These are phyloP conservation scores for Cryptoleucopteryx plumbea DNA, from an alignment of 2,113 vertebrate species.

Conservation along the genomic window DNA sequence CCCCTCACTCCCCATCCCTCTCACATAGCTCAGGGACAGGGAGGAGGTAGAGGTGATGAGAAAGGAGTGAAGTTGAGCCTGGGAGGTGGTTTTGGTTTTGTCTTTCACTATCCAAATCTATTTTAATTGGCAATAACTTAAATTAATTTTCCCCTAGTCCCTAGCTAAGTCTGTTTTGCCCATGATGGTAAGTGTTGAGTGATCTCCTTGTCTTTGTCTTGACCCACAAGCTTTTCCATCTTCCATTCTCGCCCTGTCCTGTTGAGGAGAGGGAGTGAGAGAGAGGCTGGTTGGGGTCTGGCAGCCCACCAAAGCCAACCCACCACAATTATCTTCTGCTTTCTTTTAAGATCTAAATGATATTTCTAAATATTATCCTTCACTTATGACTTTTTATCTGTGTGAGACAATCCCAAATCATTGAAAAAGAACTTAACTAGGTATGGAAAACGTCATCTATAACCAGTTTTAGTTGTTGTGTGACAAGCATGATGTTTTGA, in stretches of 20 bases:
- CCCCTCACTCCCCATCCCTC: background rate
- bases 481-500: background rate
- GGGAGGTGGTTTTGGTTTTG: background rate
- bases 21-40: background rate
- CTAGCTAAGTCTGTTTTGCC: background rate
- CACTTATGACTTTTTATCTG: background rate
- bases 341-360: background rate
- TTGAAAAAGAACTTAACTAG: background rate
- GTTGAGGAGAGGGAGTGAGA: background rate
- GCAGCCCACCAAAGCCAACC: background rate
- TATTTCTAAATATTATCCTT: background rate
- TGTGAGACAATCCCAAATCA: background rate
- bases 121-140: background rate
- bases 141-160: background rate
- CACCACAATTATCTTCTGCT: background rate
- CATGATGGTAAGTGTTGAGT: rapidly evolving
- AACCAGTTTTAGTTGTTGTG: background rate
- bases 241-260: background rate
- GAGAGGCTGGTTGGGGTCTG: background rate
- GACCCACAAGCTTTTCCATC: background rate
- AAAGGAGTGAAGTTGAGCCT: background rate
- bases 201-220: background rate
- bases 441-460: background rate
- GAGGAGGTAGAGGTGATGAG: background rate
- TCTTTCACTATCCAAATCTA: background rate